phyloP scores from a whole-genome alignment of 2,113 vertebrate genomes.

The Etheostoma spectabile region DNA sequence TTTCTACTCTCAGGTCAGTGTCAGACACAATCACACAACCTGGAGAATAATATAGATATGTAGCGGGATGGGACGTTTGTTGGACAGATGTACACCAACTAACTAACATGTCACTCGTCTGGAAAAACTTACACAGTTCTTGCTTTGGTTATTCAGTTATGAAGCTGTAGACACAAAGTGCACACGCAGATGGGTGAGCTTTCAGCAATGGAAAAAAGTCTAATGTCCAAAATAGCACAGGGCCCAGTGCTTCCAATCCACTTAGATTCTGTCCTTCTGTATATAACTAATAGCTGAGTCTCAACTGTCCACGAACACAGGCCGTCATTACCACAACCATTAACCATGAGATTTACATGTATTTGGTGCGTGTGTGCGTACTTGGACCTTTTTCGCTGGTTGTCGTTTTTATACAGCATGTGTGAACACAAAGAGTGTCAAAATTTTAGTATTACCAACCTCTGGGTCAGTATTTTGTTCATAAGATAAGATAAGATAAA shows the following conservation, averaged over 20 bases:
- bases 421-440: background rate
- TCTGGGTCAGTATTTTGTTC: background rate
- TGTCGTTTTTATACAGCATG: background rate
- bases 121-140: background rate
- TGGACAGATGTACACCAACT: background rate
- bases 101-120: background rate
- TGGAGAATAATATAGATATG: too few species aligned
- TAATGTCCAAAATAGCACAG: constrained; percentile 19
- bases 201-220: constrained; percentile 5
- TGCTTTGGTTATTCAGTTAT: constrained; percentile 13
- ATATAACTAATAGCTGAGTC: background rate
- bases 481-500: too few species aligned
- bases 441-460: background rate
- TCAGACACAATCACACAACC: background rate
- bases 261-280: background rate
- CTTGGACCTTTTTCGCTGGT: too few species aligned
- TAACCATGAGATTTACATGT: too few species aligned
- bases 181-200: constrained; percentile 39
- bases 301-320: background rate
- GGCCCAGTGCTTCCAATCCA: constrained; percentile 1
- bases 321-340: background rate
- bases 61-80: background rate
- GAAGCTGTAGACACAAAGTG: background rate
- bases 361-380: too few species aligned
- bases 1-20: constrained; percentile 99